phyloP scores from a whole-genome alignment of 2,888 invertebrate species.

The Macrophya alboannulata region DNA sequence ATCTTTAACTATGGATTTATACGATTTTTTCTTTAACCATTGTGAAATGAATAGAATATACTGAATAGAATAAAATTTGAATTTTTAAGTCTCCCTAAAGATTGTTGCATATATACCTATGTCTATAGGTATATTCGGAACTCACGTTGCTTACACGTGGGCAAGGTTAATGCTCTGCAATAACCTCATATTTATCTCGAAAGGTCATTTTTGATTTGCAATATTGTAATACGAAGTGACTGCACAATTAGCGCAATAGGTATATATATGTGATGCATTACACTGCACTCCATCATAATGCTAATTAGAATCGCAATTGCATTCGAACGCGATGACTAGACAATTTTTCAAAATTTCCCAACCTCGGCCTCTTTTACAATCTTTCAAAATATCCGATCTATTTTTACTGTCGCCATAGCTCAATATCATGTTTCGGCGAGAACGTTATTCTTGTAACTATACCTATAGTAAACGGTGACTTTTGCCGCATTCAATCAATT shows the following conservation, averaged over 20 bases:
- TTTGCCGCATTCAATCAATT: not conserved
- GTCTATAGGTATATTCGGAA: not conserved
- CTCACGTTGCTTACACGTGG: not conserved
- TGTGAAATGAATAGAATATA: not conserved
- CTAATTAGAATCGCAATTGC: not conserved
- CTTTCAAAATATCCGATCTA: not conserved
- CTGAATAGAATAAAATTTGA: not conserved
- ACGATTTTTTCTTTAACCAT: not conserved
- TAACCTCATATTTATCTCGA: not conserved
- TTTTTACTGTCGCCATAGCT: not conserved
- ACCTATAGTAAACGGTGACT: not conserved
- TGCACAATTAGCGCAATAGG: not conserved
- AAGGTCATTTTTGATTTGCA: not conserved
- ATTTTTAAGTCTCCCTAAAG: not conserved
- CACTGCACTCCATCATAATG: not conserved
- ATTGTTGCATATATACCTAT: not conserved
- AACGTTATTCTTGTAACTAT: constrained; percentile 8
- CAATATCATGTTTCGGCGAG: constrained; percentile 5
- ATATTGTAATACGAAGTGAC: not conserved
- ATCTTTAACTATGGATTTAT: not conserved
- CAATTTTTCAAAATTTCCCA: not conserved
- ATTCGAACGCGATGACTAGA: not conserved
- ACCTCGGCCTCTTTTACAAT: constrained; percentile 24
- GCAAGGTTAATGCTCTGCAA: not conserved
- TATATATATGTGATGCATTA: no score